Evolutionary conservation across 2,797 vertebrate genomes (phyloP), one percentile per base, ranked within the genome.

Genomic region (Hypotaenidia okinawae): DNA sequence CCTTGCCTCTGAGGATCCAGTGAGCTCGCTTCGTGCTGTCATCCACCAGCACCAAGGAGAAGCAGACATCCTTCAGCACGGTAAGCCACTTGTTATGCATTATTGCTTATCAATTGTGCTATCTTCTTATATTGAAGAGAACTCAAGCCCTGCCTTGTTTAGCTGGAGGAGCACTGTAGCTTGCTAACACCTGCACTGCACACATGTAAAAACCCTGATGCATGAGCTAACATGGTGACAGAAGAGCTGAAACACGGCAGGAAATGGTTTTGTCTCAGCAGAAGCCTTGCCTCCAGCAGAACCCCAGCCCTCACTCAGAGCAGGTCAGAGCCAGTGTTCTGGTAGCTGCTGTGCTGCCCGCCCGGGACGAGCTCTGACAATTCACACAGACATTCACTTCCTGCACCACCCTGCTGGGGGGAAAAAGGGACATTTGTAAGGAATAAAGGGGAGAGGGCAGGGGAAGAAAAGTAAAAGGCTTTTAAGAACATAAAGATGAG

Each of bases 51-150:
- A 4, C 0, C 52, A 93, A 93, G 75, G 68, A 84, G 41, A 49
- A 96, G 93, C 94, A 96, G 96, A 95, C 94, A 91, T 95, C 95
- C 94, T 93, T 77, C 95, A 94, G 96, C 93, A 87, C 47, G 93
- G 87, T 87, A 94, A 93, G 91, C 57, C 67, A 63, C 85, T 95
- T 94, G 81, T 89, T 90, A 27, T 77, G 37, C 67, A 13, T 72
- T 82, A 87, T 30, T 95, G 85, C 93, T 54, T 89, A 80, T 27
- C 88, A 72, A 33, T n/a, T 2, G 18, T 54, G 81, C 90, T 75
- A 75, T 76, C 21, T 74, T 80, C 41, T 80, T 21, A 8, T 3
- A 16, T 3, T 2, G 69, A 54, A 84, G 49, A 47, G 74, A 79
- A 76, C 91, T 68, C 35, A 13, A 67, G 85, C 51, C 79, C 83